Percentiles rank a stretch among this genome's conserved stretches.
phyloP scores from a whole-genome alignment of 2,888 invertebrate species.

The Cyclophora punctaria region DNA sequence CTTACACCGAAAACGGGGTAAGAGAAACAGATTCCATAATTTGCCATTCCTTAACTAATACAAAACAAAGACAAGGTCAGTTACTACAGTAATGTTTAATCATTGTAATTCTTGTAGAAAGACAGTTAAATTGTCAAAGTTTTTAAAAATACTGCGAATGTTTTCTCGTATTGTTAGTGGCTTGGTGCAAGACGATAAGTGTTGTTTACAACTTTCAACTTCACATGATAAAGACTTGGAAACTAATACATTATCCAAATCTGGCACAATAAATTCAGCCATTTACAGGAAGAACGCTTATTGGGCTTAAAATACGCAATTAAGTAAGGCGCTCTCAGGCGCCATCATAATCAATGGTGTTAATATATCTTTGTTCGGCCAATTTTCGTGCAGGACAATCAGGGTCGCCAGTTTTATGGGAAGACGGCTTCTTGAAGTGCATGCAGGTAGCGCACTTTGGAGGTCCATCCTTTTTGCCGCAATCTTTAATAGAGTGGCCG shows the following conservation, averaged over 20 bases:
- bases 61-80: no score
- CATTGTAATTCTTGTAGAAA: no score
- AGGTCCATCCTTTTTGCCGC: background rate
- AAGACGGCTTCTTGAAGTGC: background rate
- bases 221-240: background rate
- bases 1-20: no score
- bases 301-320: background rate
- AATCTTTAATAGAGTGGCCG: background rate
- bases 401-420: background rate
- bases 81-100: no score
- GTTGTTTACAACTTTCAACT: background rate
- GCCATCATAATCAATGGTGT: background rate
- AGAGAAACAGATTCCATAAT: no score
- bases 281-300: no score
- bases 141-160: constrained; percentile 2
- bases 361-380: background rate
- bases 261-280: background rate
- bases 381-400: background rate
- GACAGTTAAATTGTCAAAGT: background rate
- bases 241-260: background rate
- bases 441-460: background rate
- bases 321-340: background rate
- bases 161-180: background rate
- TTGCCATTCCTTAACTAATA: no score
- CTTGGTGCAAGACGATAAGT: background rate